Percentiles rank a stretch among this genome's conserved stretches.
phyloP scores from a whole-genome alignment of 2,888 invertebrate genomes.

The Hartigia nigra region DNA sequence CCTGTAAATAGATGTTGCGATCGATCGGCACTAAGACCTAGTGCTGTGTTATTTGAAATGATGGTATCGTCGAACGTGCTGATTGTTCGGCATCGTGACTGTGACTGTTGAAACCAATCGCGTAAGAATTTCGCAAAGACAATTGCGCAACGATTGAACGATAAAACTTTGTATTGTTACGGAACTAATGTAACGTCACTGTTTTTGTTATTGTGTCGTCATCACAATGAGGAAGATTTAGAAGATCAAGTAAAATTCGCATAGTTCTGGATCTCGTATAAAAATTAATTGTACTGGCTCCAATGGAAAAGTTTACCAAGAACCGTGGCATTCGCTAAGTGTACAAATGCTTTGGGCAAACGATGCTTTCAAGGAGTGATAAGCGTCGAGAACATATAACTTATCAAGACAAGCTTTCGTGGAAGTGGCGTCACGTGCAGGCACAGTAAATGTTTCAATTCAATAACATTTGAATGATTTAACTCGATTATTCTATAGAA shows the following conservation, averaged over 20 bases:
- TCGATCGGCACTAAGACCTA: neutral
- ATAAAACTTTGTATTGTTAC: neutral
- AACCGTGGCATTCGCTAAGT: neutral
- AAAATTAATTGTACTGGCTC: neutral
- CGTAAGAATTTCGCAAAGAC: neutral
- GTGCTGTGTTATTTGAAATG: neutral
- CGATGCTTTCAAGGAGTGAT: neutral
- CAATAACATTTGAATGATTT: neutral
- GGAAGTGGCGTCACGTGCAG: neutral
- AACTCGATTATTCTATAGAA: neutral
- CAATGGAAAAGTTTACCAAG: slow-evolving; percentile 5
- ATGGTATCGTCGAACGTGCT: neutral
- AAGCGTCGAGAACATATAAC: neutral
- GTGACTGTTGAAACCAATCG: neutral
- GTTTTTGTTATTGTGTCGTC: neutral
- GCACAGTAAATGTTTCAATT: neutral
- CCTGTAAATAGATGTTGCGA: slow-evolving; percentile 3
- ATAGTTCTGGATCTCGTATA: neutral
- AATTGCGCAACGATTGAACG: neutral
- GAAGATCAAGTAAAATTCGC: neutral
- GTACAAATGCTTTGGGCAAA: neutral
- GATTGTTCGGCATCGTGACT: neutral
- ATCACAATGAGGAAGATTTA: neutral
- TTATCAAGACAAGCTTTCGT: neutral
- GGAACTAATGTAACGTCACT: neutral